Base-by-base conservation (phyloP, 2,113 vertebrate genomes). In the Triplophysa siluroides region DNA sequence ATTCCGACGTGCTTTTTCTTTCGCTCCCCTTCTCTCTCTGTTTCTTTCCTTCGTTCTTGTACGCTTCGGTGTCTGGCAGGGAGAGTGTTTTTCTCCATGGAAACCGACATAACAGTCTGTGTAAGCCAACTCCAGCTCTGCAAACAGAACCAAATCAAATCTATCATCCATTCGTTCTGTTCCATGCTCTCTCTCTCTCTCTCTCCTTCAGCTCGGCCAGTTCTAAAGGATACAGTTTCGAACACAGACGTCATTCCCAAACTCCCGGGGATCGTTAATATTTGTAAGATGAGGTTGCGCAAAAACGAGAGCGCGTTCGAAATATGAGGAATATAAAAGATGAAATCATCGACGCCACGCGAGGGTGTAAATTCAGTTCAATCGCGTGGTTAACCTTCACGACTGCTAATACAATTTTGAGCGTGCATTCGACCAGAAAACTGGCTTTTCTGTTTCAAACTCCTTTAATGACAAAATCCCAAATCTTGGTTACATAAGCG, bases 71-170 rank as follows among this genome's bases (percentile, higher is more conserved):
- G 79, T 89, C 90, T 90, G 92, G 90, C 89, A 88, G 85, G 79
- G 82, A 10, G 0, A 61, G 9, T 93, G 92, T 88, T 86, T 88
- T 73, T 92, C 90, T 89, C 94, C 93, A 95, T 94, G 91, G 94
- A 94, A 94, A 95, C 94, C 90, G 92, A 92, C 93, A 94, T 92
- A 95, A 95, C 93, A 94, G 86, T 29, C 11, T 80, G 84, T 78
- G 41, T 65, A 83, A 85, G 90, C 90, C 91, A 92, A 79, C 87
- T 89, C 88, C 89, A 90, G 89, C 90, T 91, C 90, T 87, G 90
- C 89, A 92, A 92, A 92, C 87, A 91, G 71, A 85, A 86, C 84
- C 85, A 88, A 86, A 86, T 84, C 80, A 82, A 83, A 86, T 83
- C 80, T 83, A 83, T 86, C 84, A 86, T 83, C 79, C 78, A 81